Evolutionary conservation across 1,140 invertebrate species (phyloP), one percentile per base, ranked within the genome.

Genomic region (Heliconius eleuchia): DNA sequence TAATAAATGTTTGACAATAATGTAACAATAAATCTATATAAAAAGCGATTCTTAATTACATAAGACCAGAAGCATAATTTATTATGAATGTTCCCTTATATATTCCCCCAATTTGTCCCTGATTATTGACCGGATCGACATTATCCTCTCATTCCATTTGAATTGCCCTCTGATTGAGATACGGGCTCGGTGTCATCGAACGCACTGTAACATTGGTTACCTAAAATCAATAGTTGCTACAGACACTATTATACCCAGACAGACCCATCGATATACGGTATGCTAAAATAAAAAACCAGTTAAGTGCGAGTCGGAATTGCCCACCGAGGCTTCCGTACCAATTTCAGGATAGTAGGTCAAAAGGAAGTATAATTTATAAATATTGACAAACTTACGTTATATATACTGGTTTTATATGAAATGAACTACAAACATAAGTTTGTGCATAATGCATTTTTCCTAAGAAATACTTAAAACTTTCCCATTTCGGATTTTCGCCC

Each of bases 71-170:
- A 66, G 23, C 27, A 27, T 66, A 79, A 78, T 60, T 60, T 60
- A 71, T 66, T 74, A 52, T 72, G 71, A 82, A 82, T 82, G 76
- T 60, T 77, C 81, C 81, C 81, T 77, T 76, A 82, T 82, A 46
- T 11, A 55, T 74, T 75, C 78, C 71, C 71, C 74, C 81, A 82
- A 82, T 82, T 80, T 73, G 78, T 75, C 77, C 75, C 75, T 77
- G 81, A 80, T 77, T 80, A 76, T 46, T 80, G 78, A 66, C 74
- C 71, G 75, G 71, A 71, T 60, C 60, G 78, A 79, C 77, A 82
- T 82, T 82, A 80, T 82, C 77, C 81, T 80, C 75, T 82, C 78
- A 82, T 82, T 82, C 78, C 71, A 71, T 82, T 80, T 79, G 78
- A 79, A 80, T 80, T 83, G 81, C 71, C 50, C 76, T 80, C 79